These are phyloP conservation scores for Mellivora capensis DNA, from an alignment of 2,113 vertebrate species.

Conservation along the genomic window DNA sequence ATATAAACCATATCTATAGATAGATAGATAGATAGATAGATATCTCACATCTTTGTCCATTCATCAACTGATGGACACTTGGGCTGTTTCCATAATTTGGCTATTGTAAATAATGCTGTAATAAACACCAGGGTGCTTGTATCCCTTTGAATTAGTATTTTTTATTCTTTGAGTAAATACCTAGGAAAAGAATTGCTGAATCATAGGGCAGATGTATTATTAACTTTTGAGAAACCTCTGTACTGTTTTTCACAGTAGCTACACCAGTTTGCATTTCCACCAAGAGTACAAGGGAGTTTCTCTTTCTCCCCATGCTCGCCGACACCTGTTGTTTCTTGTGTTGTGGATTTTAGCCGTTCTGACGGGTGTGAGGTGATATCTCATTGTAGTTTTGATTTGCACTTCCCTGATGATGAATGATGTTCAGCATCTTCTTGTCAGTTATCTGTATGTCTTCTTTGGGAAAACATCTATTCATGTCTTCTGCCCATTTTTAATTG, in stretches of 20 bases:
- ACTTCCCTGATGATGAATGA: neutral
- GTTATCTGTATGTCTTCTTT: neutral
- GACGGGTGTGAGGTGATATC: neutral
- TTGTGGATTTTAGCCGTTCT: neutral
- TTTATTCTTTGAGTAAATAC: neutral
- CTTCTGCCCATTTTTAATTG: neutral
- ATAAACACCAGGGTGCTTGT: neutral
- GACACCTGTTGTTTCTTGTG: neutral
- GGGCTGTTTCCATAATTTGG: neutral
- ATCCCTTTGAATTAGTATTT: neutral
- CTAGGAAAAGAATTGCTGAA: neutral
- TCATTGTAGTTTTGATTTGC: neutral
- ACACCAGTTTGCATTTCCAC: neutral
- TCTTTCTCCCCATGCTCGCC: neutral
- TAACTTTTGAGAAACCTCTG: neutral
- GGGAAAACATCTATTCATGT: neutral
- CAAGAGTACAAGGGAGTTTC: neutral
- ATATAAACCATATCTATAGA: too few species aligned
- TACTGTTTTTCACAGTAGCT: neutral
- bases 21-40: too few species aligned
- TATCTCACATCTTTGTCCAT: too few species aligned
- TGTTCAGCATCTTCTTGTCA: neutral
- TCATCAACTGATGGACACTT: too few species aligned
- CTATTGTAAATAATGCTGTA: neutral
- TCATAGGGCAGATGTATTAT: neutral